Conservation (phyloP, 2,797 vertebrate species). For the Hoplostethus mediterraneus region DNA sequence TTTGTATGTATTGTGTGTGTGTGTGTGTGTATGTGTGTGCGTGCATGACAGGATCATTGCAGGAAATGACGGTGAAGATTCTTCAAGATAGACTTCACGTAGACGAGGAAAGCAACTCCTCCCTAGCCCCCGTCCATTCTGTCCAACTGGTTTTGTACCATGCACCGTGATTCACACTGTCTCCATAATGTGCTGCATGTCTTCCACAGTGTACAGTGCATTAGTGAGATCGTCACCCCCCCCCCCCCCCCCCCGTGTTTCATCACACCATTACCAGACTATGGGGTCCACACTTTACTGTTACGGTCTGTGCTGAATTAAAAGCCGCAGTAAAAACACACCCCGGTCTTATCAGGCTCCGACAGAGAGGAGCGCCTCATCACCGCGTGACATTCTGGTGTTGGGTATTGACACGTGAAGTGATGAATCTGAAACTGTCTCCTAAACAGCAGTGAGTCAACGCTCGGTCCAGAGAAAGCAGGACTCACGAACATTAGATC, state of each 20-base stretch:
- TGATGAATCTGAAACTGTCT: no score
- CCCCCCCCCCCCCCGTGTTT: no score
- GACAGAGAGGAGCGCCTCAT: conserved; percentile 2
- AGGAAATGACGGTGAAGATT: conserved; percentile 22
- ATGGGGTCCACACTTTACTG: background rate
- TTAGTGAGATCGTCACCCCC: no score
- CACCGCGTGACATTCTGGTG: no score
- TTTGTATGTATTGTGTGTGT: background rate
- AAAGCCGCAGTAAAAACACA: background rate
- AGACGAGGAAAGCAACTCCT: background rate
- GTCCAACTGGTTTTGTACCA: no score
- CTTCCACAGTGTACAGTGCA: no score
- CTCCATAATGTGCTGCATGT: no score
- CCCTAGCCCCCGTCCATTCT: no score
- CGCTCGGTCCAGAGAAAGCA: conserved; percentile 5
- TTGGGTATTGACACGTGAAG: no score
- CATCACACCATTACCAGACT: background rate
- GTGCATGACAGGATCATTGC: conserved; percentile 33
- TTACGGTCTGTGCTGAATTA: background rate
- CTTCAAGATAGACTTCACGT: background rate
- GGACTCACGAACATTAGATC: background rate
- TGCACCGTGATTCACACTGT: no score
- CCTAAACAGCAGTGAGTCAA: no score
- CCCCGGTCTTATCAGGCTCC: background rate
- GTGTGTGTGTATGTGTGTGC: background rate